Evolutionary conservation across 2,113 vertebrate species (phyloP).

Genomic region (Sorex fumeus): DNA sequence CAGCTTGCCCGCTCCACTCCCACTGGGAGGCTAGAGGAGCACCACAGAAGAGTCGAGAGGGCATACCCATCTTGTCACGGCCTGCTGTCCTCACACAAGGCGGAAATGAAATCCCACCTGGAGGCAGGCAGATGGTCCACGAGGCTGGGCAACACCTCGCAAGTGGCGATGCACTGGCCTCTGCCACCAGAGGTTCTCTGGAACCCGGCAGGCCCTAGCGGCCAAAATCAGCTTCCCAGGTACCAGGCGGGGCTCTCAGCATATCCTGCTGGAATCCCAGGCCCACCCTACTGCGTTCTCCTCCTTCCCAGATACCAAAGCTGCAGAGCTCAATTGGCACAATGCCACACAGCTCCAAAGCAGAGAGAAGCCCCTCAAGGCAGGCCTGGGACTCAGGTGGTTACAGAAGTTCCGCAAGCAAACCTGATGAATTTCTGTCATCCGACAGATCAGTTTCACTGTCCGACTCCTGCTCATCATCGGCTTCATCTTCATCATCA

Average conservation of each 20-base stretch:
- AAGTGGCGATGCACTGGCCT: neutral
- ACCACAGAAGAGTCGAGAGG: neutral
- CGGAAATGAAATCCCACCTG: neutral
- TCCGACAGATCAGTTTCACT: constrained; percentile 82
- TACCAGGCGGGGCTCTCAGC: neutral
- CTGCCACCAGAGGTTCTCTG: neutral
- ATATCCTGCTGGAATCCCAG: neutral
- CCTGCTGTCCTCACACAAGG: constrained; percentile 2
- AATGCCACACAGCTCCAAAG: constrained; percentile 49
- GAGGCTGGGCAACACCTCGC: neutral
- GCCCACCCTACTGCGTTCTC: neutral
- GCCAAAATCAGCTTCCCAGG: neutral
- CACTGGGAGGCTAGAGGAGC: neutral
- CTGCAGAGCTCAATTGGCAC: neutral
- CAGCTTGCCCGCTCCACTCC: neutral
- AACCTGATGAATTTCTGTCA: constrained; percentile 82
- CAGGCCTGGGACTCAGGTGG: neutral
- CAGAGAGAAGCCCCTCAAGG: neutral
- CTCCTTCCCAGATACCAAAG: constrained; percentile 25
- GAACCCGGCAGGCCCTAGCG: no score
- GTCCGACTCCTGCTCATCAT: constrained; percentile 84
- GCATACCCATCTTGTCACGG: neutral
- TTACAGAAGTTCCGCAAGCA: constrained; percentile 29
- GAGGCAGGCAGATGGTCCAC: neutral
- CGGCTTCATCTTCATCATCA: constrained; percentile 78